Evolutionary conservation across 2,113 vertebrate genomes (phyloP).

Genomic region (Phalacrocorax carbo): DNA sequence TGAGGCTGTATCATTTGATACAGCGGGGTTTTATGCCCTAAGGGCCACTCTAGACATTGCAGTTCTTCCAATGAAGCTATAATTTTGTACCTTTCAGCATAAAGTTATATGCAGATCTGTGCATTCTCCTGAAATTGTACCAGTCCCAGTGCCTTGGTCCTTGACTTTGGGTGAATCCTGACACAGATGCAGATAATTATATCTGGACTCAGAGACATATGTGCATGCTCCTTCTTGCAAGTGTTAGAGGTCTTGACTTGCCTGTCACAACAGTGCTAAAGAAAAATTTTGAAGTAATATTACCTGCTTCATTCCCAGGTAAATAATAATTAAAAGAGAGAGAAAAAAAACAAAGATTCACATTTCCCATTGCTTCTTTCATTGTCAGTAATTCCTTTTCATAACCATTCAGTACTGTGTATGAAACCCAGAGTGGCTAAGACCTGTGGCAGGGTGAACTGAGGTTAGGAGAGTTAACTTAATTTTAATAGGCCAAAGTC

Average conservation of each 20-base stretch:
- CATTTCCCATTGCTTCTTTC: accelerated
- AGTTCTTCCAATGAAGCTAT: neutral
- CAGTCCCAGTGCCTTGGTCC: neutral
- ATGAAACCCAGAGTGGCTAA: neutral
- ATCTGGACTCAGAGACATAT: neutral
- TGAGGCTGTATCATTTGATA: conserved; percentile 21
- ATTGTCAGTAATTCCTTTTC: neutral
- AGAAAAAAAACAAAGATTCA: accelerated
- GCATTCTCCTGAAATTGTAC: neutral
- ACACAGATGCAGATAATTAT: neutral
- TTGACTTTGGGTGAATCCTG: neutral
- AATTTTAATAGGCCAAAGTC: neutral
- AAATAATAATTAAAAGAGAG: too few relatives aligned
- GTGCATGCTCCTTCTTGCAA: neutral
- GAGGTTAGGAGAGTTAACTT: neutral
- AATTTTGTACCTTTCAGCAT: conserved; percentile 1
- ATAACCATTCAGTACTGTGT: accelerated
- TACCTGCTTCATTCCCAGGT: neutral
- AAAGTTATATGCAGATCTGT: neutral
- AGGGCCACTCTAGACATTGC: neutral
- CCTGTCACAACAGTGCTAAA: neutral
- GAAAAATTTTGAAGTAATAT: neutral
- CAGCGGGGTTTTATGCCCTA: conserved; percentile 7
- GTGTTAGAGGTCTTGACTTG: neutral
- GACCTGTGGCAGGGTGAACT: neutral